Base-by-base conservation (phyloP, 1,140 invertebrate species). In the Drosophila athabasca region DNA sequence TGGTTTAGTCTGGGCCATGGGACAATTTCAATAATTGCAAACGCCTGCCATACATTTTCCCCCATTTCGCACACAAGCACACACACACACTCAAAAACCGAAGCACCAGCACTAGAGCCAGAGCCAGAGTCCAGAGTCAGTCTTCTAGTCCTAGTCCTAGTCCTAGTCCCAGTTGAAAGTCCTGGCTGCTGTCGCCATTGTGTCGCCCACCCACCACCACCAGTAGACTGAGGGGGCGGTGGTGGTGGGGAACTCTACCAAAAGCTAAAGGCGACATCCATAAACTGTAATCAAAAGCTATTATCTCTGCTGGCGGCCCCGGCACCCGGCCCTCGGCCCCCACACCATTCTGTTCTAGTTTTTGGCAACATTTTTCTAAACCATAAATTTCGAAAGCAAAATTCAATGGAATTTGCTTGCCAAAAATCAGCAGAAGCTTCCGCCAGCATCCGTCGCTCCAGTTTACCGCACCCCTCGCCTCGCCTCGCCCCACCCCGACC, bases 281-380 rank as follows among this genome's bases (percentile, higher is more conserved):
- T 88, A 88, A 89, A 88, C 79, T 88, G 83, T 89, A 88, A 88
- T 88, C 83, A 88, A 88, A 88, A 88, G 83, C 83, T 79, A 88
- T 88, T 88, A 88, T 88, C 85, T 88, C 71, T 83, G 71, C 70
- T 78, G 68, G 82, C 51, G 50, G 60, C 66, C 46, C 53, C 51
- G 26, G 19, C 29, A 24, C 45, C 55, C 41, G 24, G 17, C 43
- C 31, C 45, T 19, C n/a, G 8, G 8, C 44, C 15, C 65, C 71
- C 65, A 35, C 69, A 49, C 71, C 55, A 74, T 74, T 74, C 70
- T 72, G 73, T 73, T 76, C 62, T 75, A 81, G 78, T 81, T 88
- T 85, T 87, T 87, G 83, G 83, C 82, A 88, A 87, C 82, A 82
- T 82, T 82, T 79, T 85, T 81, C 79, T 72, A 71, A 78, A 64